These are phyloP conservation scores for Channallabes apus DNA, from an alignment of 2,797 vertebrate species.

Conservation along the genomic window DNA sequence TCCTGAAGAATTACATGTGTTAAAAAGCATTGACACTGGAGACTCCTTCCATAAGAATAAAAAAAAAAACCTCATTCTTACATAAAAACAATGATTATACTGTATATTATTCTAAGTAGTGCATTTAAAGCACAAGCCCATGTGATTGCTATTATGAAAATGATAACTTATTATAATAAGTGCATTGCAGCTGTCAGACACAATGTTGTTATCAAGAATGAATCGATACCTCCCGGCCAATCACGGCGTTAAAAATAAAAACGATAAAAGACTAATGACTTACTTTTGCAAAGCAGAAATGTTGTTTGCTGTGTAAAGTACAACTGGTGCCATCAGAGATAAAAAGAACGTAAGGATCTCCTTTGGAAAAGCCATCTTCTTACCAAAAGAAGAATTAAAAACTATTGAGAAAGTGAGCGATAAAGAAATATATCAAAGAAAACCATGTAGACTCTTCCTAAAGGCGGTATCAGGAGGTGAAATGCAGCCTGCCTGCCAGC, in stretches of 20 bases:
- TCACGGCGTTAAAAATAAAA: neutral
- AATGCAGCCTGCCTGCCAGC: neutral
- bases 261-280: constrained; percentile 62
- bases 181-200: neutral
- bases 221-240: neutral
- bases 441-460: constrained; percentile 9
- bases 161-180: neutral
- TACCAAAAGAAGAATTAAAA: too few species aligned
- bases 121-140: neutral
- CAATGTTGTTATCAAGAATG: too few species aligned
- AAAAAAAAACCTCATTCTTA: neutral
- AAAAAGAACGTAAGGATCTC: constrained; percentile 71
- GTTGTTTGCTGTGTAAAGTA: constrained; percentile 76
- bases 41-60: neutral
- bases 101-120: neutral
- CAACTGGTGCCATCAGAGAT: constrained; percentile 79
- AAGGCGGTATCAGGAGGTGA: neutral
- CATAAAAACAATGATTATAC: neutral
- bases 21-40: neutral
- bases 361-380: constrained; percentile 67
- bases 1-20: neutral
- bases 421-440: neutral
- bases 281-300: constrained; percentile 79
- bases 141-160: neutral
- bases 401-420: neutral